Evolutionary conservation across 2,888 invertebrate species (phyloP).

Genomic region (Zele albiditarsus): DNA sequence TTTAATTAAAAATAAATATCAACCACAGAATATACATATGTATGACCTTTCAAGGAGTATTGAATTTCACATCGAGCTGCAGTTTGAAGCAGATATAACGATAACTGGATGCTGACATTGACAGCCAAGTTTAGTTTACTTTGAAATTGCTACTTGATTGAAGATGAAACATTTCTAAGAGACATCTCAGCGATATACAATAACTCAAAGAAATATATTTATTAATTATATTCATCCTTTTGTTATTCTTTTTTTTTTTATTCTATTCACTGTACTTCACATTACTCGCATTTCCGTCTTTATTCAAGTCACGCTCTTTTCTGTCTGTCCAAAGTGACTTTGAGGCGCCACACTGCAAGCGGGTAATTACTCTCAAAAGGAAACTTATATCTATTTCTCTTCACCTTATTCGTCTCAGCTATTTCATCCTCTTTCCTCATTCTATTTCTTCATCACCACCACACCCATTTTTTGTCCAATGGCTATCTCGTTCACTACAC

Average conservation of each 20-base stretch:
- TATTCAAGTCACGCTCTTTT: slow-evolving; percentile 27
- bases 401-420: slow-evolving; percentile 25
- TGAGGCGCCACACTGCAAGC: slow-evolving; percentile 27
- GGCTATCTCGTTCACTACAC: not conserved
- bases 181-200: no score
- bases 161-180: no score
- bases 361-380: slow-evolving; percentile 36
- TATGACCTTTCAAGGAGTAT: no score
- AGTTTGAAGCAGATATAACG: no score
- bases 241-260: not conserved
- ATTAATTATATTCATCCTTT: no score
- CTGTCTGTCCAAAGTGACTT: slow-evolving; percentile 18
- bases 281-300: not conserved
- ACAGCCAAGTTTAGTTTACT: no score
- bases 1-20: no score
- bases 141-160: no score
- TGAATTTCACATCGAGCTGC: no score
- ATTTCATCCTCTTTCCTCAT: not conserved
- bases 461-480: not conserved
- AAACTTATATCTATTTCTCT: slow-evolving; percentile 21
- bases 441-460: not conserved
- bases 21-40: no score
- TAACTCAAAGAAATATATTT: no score
- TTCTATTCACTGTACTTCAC: not conserved
- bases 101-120: no score